These are phyloP conservation scores for Cetonia aurata DNA, from an alignment of 2,888 invertebrate species.

Conservation along the genomic window DNA sequence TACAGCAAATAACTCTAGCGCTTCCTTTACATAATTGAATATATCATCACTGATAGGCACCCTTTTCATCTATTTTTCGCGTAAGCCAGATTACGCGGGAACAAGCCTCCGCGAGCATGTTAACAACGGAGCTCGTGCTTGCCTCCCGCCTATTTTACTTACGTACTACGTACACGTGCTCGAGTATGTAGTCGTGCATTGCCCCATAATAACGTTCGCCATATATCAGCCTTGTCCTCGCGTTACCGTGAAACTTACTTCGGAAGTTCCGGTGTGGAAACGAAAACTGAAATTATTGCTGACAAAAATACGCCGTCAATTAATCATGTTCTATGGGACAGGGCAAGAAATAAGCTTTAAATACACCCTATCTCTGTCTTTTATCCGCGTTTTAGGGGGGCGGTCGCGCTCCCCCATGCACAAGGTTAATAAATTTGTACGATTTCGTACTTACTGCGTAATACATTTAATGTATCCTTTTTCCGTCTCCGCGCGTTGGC, in stretches of 20 bases:
- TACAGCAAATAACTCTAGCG: conserved; percentile 11
- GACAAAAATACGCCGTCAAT: conserved; percentile 61
- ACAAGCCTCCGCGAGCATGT: conserved; percentile 32
- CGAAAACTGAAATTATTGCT: conserved; percentile 63
- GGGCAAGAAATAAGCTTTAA: conserved; percentile 58
- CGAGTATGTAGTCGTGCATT: conserved; percentile 39
- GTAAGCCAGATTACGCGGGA: conserved; percentile 45
- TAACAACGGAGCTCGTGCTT: conserved; percentile 15
- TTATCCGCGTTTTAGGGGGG: conserved; percentile 28
- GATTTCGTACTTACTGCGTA: conserved; percentile 47
- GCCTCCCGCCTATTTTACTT: neutral
- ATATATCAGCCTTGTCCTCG: conserved; percentile 54
- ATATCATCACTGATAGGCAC: conserved; percentile 7
- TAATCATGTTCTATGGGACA: conserved; percentile 61
- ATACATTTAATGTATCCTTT: conserved; percentile 45
- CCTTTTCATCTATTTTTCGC: conserved; percentile 43
- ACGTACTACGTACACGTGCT: conserved; percentile 13
- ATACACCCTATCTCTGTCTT: conserved; percentile 50
- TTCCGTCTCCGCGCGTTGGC: neutral
- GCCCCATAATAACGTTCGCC: conserved; percentile 50
- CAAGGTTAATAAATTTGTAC: conserved; percentile 51
- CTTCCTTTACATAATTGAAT: conserved; percentile 36
- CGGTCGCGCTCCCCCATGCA: conserved; percentile 42
- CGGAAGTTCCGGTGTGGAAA: conserved; percentile 63
- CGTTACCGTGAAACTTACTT: conserved; percentile 61